These are phyloP conservation scores for Pseudopipra pipra DNA, from an alignment of 2,113 vertebrate genomes.

Conservation along the genomic window DNA sequence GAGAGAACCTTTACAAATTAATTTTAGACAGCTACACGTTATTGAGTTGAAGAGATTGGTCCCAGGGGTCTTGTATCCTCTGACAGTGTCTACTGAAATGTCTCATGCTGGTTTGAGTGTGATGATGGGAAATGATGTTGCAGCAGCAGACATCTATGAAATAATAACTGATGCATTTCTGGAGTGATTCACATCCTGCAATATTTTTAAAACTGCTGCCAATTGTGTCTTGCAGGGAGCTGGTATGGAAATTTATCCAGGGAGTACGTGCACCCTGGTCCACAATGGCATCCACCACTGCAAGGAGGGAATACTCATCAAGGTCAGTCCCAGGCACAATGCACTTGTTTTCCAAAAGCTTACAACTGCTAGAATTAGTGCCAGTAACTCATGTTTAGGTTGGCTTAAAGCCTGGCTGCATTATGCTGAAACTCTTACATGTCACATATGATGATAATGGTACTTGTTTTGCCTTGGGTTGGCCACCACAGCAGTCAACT, in stretches of 20 bases:
- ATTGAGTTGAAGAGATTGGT: not conserved
- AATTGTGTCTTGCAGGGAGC: conserved; percentile 80
- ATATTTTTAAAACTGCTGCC: not conserved
- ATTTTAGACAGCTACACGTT: not conserved
- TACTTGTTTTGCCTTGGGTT: not conserved
- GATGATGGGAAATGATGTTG: not conserved
- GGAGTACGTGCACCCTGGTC: conserved; percentile 83
- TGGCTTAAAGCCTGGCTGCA: not conserved
- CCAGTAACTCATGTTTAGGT: not conserved
- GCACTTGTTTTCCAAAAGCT: not conserved
- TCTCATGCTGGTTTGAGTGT: not conserved
- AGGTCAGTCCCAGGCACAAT: conserved; percentile 75
- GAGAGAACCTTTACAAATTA: not conserved
- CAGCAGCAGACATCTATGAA: not conserved
- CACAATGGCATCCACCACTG: conserved; percentile 93
- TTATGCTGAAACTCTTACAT: rapidly evolving
- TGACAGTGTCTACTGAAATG: not conserved
- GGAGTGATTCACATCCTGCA: not conserved
- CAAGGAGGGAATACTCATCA: conserved; percentile 95
- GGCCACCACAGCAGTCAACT: not conserved
- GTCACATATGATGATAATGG: not conserved
- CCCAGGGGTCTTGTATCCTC: not conserved
- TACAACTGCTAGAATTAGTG: not conserved
- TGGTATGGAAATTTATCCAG: conserved; percentile 93
- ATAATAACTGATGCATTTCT: not conserved